Base-by-base conservation (phyloP, 1,140 invertebrate genomes). In the Hydropsyche tenuis region DNA sequence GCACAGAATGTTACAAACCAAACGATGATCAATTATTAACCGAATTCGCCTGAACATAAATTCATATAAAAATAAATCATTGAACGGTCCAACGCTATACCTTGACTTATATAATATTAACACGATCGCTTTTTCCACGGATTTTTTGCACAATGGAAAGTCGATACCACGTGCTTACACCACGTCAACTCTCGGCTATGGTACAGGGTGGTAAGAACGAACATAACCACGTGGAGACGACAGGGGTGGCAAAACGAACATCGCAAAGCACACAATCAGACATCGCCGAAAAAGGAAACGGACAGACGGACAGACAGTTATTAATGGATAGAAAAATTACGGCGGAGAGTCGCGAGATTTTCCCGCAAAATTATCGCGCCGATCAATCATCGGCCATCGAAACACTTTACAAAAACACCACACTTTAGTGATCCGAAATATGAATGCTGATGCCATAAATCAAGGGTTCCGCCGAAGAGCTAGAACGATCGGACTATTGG, bases 251-350 rank as follows among this genome's bases (percentile, higher is more conserved):
- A 78, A 75, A 76, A 53, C 75, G 79, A 78, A 79, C 79, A 79
- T 37, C 30, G 30, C 30, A 9, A 37, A 76, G 79, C 79, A 79
- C 79, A 79, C 78, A 80, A 78, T 37, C 79, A 80, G 79, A 78
- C 80, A 81, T 80, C 80, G 30, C 30, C 3, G 30, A 80, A 78
- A 82, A 80, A 81, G 82, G 81, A 82, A 84, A 83, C 80, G 82
- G 81, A 83, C 80, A 82, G 81, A 83, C 80, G 82, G 81, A 83
- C 80, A 81, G 83, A 84, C 82, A 83, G 82, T 79, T 84, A 84
- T 84, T 83, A 84, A 84, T 84, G 82, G 79, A 81, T 81, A 80
- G 82, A 83, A 83, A 84, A 83, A 83, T 83, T 82, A 83, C 83
- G 81, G 80, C 79, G 46, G 56, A 1, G 20, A 53, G n/a, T 16